These are phyloP conservation scores for Cryptoprocta ferox DNA, from an alignment of 2,797 vertebrate species.

Conservation along the genomic window DNA sequence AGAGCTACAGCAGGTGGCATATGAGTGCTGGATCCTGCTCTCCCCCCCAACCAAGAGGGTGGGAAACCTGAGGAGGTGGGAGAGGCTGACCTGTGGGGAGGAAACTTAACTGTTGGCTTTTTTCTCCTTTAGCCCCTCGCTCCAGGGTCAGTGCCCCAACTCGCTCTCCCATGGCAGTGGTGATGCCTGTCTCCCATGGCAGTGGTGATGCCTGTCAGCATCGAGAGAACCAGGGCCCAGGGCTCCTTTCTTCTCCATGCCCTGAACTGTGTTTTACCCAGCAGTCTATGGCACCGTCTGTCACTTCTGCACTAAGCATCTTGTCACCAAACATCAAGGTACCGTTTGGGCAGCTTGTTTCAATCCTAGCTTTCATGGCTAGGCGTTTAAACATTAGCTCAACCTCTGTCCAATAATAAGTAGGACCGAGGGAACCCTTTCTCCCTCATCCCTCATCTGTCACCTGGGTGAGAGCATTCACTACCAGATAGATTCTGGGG, in stretches of 20 bases:
- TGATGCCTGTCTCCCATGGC: neutral
- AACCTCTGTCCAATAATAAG: neutral
- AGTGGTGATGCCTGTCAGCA: neutral
- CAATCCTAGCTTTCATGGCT: neutral
- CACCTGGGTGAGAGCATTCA: neutral
- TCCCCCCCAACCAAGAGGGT: no score
- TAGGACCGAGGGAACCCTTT: neutral
- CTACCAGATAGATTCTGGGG: neutral
- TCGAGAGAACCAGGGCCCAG: neutral
- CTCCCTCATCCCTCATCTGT: neutral
- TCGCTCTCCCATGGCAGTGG: neutral
- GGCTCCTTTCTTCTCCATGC: neutral
- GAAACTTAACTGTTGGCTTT: neutral
- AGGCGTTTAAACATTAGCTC: neutral
- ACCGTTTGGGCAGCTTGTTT: neutral
- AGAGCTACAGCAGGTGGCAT: neutral
- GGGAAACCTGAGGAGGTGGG: neutral
- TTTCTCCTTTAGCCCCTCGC: neutral
- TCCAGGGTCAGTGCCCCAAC: neutral
- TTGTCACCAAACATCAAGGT: neutral
- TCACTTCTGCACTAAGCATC: neutral
- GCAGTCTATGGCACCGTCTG: neutral
- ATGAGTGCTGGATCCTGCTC: neutral
- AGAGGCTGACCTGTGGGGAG: neutral
- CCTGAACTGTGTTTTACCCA: rapidly evolving